Evolutionary conservation across 2,113 vertebrate genomes (phyloP), one percentile per base, ranked within the genome.

Genomic region (Ochotona curzoniae): DNA sequence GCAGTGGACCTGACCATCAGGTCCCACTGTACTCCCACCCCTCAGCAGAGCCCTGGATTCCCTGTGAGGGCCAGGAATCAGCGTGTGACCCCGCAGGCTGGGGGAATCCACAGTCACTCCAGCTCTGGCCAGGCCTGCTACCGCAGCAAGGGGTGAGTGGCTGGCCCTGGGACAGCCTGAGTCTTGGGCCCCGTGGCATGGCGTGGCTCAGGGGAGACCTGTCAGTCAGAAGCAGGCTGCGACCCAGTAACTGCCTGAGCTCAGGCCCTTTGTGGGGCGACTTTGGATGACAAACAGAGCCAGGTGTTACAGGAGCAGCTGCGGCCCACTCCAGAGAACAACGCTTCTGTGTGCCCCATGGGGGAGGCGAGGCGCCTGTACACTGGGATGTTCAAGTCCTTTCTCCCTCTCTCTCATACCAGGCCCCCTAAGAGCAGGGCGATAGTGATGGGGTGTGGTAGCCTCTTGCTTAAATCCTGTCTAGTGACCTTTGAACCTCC

Each of bases 231-330:
- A 85, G 91, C 61, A 54, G 73, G 51, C 66, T 5, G 75, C 64
- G 63, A 30, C 25, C 5, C 20, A 54, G 63, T 13, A 87, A 32
- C 32, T 35, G 18, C 18, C n/a, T 38, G 38, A 64, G 38, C 30
- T 7, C 38, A 57, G 61, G 81, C 38, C 49, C 60, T 21, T 4
- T 12, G 0, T 23, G 17, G 32, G 79, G 21, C 0, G 7, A 64
- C 28, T 18, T 17, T 83, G 88, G 79, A 80, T 96, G 90, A 94
- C 70, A 69, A 88, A 60, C 75, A 83, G 88, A 80, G 82, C 88
- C 92, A 94, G 97, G 92, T 94, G 92, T 35, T 18, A 60, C 15
- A n/a, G 70, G 74, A 76, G 85, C 92, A 75, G 94, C 91, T 64
- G 93, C 84, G 94, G 93, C 81, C 38, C 26, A 23, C 25, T 0